Conservation (phyloP, 2,888 invertebrate genomes). For the Brachyptera putata region DNA sequence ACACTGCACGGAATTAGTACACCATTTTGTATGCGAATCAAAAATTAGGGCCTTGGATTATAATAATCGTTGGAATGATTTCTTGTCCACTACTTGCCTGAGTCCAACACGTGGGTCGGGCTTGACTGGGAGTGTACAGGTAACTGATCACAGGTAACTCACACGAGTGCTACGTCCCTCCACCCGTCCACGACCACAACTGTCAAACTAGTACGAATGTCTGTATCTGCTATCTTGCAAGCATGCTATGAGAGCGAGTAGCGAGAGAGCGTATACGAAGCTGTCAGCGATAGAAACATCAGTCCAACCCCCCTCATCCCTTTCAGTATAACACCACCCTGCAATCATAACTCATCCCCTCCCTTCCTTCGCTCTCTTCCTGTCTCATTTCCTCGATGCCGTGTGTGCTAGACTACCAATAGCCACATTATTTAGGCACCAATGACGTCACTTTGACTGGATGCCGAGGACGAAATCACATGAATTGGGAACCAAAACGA, state of each 20-base stretch:
- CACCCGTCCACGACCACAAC: no score
- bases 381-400: slow-evolving; percentile 12
- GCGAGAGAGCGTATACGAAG: slow-evolving; percentile 33
- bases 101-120: no score
- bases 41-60: no score
- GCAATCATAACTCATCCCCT: slow-evolving; percentile 17
- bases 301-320: slow-evolving; percentile 31
- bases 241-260: background rate
- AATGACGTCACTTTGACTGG: background rate
- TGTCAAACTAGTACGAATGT: slow-evolving; percentile 8
- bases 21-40: no score
- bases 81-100: no score
- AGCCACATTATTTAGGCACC: background rate
- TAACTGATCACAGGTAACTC: no score
- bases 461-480: background rate
- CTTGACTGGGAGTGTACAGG: no score
- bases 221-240: background rate
- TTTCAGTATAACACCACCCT: slow-evolving; percentile 18
- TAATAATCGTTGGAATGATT: no score
- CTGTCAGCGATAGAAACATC: slow-evolving; percentile 52
- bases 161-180: no score
- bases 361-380: background rate
- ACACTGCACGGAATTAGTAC: no score
- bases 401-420: background rate
- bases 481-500: background rate